Evolutionary conservation across 1,140 invertebrate genomes (phyloP).

Genomic region (Hestina assimilis): DNA sequence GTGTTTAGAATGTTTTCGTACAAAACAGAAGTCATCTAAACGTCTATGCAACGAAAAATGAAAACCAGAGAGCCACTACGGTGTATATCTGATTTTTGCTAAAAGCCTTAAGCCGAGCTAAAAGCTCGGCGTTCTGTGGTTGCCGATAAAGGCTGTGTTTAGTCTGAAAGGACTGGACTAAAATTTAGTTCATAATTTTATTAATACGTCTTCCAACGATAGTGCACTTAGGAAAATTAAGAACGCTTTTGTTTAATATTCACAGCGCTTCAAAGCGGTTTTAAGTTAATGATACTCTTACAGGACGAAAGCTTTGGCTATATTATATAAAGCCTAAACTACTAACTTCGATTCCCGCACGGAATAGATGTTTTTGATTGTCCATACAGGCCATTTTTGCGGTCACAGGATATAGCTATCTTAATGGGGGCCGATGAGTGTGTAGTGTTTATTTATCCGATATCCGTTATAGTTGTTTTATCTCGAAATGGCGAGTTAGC

Average conservation of each 20-base stretch:
- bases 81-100: constrained; percentile 35
- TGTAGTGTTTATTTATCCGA: no score
- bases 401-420: no score
- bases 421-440: no score
- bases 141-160: constrained; percentile 30
- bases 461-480: no score
- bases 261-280: not conserved
- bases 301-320: not conserved
- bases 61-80: constrained; percentile 3
- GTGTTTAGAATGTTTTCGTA: no score
- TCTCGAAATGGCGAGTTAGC: no score
- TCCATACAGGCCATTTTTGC: no score
- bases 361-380: no score
- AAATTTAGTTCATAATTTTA: constrained; percentile 8
- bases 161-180: constrained; percentile 12
- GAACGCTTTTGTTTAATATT: not conserved
- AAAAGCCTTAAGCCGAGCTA: constrained; percentile 33
- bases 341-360: no score
- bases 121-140: constrained; percentile 37
- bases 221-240: constrained; percentile 6
- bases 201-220: constrained; percentile 8
- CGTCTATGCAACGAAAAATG: not conserved
- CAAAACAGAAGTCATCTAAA: no score
- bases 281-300: not conserved
- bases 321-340: no score